Evolutionary conservation across 2,888 invertebrate species (phyloP).

Genomic region (Limnephilus marmoratus): DNA sequence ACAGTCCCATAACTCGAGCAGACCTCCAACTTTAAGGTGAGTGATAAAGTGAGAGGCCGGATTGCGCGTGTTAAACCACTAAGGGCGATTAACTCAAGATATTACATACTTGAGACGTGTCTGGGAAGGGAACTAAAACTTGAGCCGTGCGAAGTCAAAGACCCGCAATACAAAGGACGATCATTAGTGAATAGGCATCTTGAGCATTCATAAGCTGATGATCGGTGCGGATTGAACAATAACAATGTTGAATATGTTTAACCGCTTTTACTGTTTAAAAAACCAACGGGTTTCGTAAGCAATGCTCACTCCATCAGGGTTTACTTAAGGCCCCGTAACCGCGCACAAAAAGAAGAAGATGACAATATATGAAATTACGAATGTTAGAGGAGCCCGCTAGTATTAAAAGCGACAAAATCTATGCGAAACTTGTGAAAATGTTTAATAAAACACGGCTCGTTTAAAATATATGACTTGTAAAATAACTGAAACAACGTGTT

Average conservation of each 20-base stretch:
- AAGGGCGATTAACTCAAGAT: conserved; percentile 35
- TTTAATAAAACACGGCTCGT: too few relatives aligned
- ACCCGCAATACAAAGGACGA: background rate
- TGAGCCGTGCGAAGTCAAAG: background rate
- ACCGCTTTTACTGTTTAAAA: too few relatives aligned
- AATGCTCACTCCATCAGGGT: too few relatives aligned
- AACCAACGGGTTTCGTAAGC: too few relatives aligned
- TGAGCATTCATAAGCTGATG: background rate
- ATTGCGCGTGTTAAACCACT: conserved; percentile 41
- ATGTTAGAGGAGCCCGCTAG: too few relatives aligned
- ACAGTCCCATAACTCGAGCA: background rate
- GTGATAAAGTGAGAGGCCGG: conserved; percentile 38
- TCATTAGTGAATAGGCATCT: background rate
- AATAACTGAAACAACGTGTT: too few relatives aligned
- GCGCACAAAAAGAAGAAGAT: too few relatives aligned
- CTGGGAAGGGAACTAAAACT: background rate
- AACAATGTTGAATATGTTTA: background rate
- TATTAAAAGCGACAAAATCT: too few relatives aligned
- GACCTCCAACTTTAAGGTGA: conserved; percentile 26
- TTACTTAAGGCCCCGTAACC: too few relatives aligned
- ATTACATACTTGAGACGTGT: conserved; percentile 13
- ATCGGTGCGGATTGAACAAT: background rate
- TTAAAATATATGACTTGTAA: too few relatives aligned
- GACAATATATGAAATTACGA: too few relatives aligned
- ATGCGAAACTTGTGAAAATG: too few relatives aligned